A percentile compares a stretch with the other conserved stretches of the same genome.
Evolutionary conservation across 2,888 invertebrate genomes (phyloP).

Genomic region (Xylocampa areola): DNA sequence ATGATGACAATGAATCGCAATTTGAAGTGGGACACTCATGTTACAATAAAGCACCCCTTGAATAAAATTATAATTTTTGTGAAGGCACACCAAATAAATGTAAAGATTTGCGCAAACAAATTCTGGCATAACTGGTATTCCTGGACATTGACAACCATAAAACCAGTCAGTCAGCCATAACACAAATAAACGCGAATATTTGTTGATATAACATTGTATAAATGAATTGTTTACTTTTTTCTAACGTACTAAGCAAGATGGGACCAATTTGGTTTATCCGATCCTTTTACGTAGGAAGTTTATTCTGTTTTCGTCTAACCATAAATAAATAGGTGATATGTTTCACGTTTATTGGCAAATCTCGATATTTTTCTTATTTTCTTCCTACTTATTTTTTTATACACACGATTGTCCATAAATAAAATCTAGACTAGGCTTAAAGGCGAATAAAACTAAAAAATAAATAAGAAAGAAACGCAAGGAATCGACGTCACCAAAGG

Average conservation of each 20-base stretch:
- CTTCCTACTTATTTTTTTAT: no score
- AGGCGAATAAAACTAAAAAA: constrained; percentile 4
- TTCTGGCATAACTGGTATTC: constrained; percentile 35
- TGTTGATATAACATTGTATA: constrained; percentile 10
- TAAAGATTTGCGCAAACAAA: constrained; percentile 50
- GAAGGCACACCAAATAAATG: constrained; percentile 42
- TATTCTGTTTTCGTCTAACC: no score
- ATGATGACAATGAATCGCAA: constrained; percentile 71
- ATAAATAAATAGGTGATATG: no score
- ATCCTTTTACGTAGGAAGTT: neutral
- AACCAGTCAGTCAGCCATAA: constrained; percentile 23
- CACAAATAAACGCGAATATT: constrained; percentile 20
- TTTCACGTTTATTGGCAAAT: no score
- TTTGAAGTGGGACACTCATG: constrained; percentile 74
- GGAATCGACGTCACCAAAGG: constrained; percentile 30
- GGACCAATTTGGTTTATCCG: neutral
- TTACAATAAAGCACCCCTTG: constrained; percentile 69
- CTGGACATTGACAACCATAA: constrained; percentile 31
- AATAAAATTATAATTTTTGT: constrained; percentile 55
- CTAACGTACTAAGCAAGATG: constrained; percentile 15
- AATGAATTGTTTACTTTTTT: constrained; percentile 7
- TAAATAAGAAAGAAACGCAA: constrained; percentile 12
- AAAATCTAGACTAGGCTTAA: no score
- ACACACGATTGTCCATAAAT: no score
- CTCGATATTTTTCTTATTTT: no score